Evolutionary conservation across 1,140 invertebrate genomes (phyloP).

Genomic region (Cotesia typhae): DNA sequence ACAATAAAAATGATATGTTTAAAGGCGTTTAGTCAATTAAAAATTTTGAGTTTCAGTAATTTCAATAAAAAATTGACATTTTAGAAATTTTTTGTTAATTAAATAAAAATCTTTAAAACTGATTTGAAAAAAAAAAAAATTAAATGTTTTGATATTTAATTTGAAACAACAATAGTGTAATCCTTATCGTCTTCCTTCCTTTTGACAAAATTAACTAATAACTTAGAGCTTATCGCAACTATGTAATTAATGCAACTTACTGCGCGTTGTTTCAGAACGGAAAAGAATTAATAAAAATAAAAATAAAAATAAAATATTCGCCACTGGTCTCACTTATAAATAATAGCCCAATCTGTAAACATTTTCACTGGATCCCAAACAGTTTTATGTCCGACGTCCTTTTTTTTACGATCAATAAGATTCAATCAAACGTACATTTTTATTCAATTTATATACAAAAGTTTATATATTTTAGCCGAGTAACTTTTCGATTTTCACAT

Average conservation of each 20-base stretch:
- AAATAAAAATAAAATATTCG: neutral
- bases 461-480: neutral
- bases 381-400: neutral
- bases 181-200: neutral
- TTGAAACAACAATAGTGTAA: neutral
- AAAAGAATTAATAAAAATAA: neutral
- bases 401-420: constrained; percentile 6
- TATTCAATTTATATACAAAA: constrained; percentile 1
- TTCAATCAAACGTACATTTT: constrained; percentile 15
- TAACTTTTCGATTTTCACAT: neutral
- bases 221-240: neutral
- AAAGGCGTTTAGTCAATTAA: too few relatives aligned
- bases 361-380: neutral
- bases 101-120: too few relatives aligned
- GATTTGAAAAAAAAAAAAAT: too few relatives aligned
- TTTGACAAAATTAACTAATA: neutral
- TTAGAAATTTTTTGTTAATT: too few relatives aligned
- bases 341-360: neutral
- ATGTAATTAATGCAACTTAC: constrained; percentile 11
- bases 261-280: constrained; percentile 3
- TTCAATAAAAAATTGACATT: too few relatives aligned
- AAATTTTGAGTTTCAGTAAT: too few relatives aligned
- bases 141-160: neutral
- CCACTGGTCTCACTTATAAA: neutral
- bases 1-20: too few relatives aligned